Conservation (phyloP, 2,113 vertebrate species). For the Maccullochella peelii region DNA sequence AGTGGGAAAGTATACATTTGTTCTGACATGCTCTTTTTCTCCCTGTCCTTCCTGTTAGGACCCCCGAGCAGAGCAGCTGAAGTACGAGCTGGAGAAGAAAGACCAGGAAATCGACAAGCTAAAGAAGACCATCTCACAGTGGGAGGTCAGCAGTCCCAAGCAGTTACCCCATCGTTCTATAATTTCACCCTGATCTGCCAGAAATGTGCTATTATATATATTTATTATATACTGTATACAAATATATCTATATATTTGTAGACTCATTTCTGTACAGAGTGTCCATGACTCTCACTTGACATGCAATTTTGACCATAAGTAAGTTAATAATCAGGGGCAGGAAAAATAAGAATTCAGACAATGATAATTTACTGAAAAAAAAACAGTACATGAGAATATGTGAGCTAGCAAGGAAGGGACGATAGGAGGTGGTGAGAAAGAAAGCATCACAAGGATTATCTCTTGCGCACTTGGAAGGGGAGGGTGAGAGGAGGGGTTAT, state of each 20-base stretch:
- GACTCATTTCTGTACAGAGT: neutral
- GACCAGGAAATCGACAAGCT: constrained; percentile 91
- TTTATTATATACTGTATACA: neutral
- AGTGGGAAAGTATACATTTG: neutral
- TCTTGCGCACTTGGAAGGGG: no score
- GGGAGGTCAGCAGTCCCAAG: constrained; percentile 87
- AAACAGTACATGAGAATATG: neutral
- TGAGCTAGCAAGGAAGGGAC: neutral
- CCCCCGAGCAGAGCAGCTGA: constrained; percentile 89
- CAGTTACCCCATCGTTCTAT: neutral
- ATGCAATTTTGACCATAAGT: neutral
- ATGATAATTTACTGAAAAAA: neutral
- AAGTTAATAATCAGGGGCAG: neutral
- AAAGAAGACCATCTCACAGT: constrained; percentile 88
- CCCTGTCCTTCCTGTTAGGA: constrained; percentile 74
- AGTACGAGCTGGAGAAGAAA: constrained; percentile 94
- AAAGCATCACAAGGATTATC: no score
- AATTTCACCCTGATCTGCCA: neutral
- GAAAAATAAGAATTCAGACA: neutral
- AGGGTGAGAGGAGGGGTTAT: no score
- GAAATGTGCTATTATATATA: neutral
- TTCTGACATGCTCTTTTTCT: neutral
- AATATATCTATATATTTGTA: neutral
- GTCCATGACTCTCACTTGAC: neutral
- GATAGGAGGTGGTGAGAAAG: neutral